These are phyloP conservation scores for Cyclura pinguis DNA, from an alignment of 2,797 vertebrate species.

Conservation along the genomic window DNA sequence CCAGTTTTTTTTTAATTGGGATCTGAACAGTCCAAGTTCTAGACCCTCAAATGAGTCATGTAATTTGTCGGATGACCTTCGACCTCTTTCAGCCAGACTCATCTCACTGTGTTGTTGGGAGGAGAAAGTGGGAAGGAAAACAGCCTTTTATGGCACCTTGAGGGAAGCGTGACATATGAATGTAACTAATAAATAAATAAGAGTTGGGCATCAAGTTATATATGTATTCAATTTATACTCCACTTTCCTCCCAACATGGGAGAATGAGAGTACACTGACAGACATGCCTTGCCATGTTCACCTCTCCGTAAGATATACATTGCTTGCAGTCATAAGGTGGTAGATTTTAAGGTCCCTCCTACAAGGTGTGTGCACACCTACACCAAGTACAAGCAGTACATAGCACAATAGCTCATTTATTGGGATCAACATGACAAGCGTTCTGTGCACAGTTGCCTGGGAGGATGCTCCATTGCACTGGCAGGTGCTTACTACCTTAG, in stretches of 20 bases:
- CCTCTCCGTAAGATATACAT: not conserved
- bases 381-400: no score
- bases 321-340: not conserved
- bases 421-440: not conserved
- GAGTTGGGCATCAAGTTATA: not conserved
- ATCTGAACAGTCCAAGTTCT: not conserved
- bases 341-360: not conserved
- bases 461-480: not conserved
- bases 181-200: not conserved
- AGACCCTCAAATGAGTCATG: not conserved
- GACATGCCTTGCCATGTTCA: not conserved
- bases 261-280: not conserved
- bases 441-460: not conserved
- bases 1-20: not conserved
- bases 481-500: not conserved
- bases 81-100: not conserved
- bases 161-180: not conserved
- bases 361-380: no score
- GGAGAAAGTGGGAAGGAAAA: not conserved
- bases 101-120: not conserved
- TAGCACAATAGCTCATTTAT: not conserved
- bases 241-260: no score
- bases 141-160: not conserved
- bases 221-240: no score
- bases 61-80: not conserved